Evolutionary conservation across 2,888 invertebrate genomes (phyloP).

Genomic region (Athripsodes cinereus): DNA sequence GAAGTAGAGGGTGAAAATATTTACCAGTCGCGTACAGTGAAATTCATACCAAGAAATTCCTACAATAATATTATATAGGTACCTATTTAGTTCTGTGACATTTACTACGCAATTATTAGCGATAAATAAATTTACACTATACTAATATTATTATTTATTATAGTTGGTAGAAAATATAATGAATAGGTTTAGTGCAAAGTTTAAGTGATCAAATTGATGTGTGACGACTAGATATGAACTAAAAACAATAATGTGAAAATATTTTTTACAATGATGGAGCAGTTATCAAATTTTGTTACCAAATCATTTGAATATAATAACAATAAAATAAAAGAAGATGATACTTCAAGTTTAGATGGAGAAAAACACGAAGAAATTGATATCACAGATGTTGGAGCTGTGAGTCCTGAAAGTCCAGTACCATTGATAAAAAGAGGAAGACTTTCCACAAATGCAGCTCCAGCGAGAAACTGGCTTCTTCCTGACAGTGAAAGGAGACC

Average conservation of each 20-base stretch:
- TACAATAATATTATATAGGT: too few species aligned
- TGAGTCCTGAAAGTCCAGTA: constrained; percentile 26
- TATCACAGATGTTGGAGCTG: constrained; percentile 36
- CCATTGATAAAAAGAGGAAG: constrained; percentile 42
- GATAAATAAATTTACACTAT: too few species aligned
- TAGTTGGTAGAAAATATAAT: too few species aligned
- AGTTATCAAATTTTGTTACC: constrained; percentile 85
- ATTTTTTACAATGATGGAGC: constrained; percentile 63
- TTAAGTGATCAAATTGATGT: too few species aligned
- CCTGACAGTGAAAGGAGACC: constrained; percentile 33
- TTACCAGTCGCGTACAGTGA: not conserved
- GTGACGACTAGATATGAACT: too few species aligned
- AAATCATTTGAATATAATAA: constrained; percentile 70
- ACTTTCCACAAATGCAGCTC: constrained; percentile 39
- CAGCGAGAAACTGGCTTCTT: constrained; percentile 44
- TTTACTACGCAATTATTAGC: too few species aligned
- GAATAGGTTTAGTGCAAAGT: too few species aligned
- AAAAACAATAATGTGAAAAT: too few species aligned
- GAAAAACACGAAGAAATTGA: constrained; percentile 43
- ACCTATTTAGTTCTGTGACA: too few species aligned
- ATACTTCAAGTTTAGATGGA: constrained; percentile 30
- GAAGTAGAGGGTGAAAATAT: not conserved
- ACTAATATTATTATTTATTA: too few species aligned
- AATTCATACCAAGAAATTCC: not conserved
- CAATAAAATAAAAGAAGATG: constrained; percentile 26